Base-by-base conservation (phyloP, 2,113 vertebrate genomes). In the Nothobranchius kuhntae region DNA sequence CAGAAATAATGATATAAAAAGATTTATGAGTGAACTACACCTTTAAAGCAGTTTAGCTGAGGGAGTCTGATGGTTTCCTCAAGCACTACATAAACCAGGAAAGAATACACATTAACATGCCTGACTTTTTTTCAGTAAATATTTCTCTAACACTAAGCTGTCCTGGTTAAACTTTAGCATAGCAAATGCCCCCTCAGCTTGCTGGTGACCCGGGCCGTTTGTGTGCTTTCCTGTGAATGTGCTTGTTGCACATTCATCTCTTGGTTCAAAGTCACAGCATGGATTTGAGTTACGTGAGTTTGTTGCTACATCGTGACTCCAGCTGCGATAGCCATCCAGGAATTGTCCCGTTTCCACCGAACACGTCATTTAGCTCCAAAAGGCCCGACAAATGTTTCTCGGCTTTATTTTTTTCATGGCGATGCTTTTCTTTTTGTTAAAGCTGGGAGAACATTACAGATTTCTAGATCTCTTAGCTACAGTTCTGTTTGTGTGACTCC, bases 251-350 rank as follows among this genome's bases (percentile, higher is more conserved):
- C 48, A 57, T 54, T 82, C 13, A 3, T 58, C 54, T 36, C 45
- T 61, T 3, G 53, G 56, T 80, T 76, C 74, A 83, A 82, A 78
- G 86, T 83, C 82, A 71, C 46, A 72, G 50, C 71, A 66, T 78
- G 55, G 56, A 61, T 30, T 30, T 30, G 40, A n/a, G 63, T 72
- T 75, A 60, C 71, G 54, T 14, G 13, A 4, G 61, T 71, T 65
- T 68, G 58, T 72, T 7, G 26, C 59, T 21, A 47, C 50, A 12
- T 52, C 69, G 51, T 80, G 72, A 85, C 72, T 86, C 65, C 12
- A 2, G 17, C 36, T 2, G 24, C 66, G 68, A 68, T 66, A 36
- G 17, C 61, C 9, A 2, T 73, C 60, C 82, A 80, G 72, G 15
- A 73, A 64, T 77, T 17, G 9, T 52, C 58, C 58, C 13, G 56